Conservation (phyloP, 1,140 invertebrate genomes). For the Drosophila bifasciata region DNA sequence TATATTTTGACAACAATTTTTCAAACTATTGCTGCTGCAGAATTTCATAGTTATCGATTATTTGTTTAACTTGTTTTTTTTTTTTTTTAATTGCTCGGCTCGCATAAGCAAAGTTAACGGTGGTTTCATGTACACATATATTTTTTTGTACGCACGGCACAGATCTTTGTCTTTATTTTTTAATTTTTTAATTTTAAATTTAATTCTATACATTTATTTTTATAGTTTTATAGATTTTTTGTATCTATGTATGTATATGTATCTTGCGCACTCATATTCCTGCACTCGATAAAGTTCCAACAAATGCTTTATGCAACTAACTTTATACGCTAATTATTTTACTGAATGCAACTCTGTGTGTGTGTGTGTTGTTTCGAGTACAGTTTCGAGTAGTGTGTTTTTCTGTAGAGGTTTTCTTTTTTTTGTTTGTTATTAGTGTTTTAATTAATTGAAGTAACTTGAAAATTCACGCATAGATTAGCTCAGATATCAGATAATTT, state of each 20-base stretch:
- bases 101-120: conserved; percentile 61
- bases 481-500: conserved; percentile 36
- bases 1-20: conserved; percentile 41
- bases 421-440: conserved; percentile 14
- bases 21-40: conserved; percentile 40
- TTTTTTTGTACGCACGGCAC: conserved; percentile 45
- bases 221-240: no score
- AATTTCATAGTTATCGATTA: neutral
- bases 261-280: no score
- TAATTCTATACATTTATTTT: conserved; percentile 34
- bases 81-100: conserved; percentile 50
- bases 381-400: neutral
- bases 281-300: no score
- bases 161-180: conserved; percentile 8
- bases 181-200: neutral
- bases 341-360: conserved; percentile 3
- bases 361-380: neutral
- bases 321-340: neutral
- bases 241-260: no score
- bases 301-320: no score
- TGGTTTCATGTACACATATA: conserved; percentile 48
- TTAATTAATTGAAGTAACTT: conserved; percentile 46
- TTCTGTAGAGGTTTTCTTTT: conserved; percentile 7
- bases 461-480: conserved; percentile 51
- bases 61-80: conserved; percentile 7